Percentiles rank a stretch among this genome's conserved stretches.
These are phyloP conservation scores for Platycercus adscitus DNA, from an alignment of 2,113 vertebrate genomes.

Conservation along the genomic window DNA sequence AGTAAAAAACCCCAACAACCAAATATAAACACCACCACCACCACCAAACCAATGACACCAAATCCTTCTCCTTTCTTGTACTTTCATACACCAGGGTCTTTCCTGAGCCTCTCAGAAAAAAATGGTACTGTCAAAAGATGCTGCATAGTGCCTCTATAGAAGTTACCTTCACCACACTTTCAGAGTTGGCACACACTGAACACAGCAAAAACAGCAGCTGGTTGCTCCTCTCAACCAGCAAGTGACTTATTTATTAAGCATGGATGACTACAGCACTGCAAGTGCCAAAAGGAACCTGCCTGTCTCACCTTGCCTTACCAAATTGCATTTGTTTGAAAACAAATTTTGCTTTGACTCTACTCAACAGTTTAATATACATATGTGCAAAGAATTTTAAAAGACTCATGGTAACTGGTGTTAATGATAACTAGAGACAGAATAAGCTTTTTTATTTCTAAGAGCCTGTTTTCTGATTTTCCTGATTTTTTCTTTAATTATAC, in stretches of 20 bases:
- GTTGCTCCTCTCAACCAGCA: background rate
- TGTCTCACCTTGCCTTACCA: background rate
- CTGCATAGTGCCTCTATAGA: background rate
- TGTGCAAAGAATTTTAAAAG: background rate
- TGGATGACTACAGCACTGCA: background rate
- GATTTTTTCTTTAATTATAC: background rate
- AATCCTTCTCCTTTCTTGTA: background rate
- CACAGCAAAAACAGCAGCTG: background rate
- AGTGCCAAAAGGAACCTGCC: background rate
- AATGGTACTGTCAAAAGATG: background rate
- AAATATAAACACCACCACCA: background rate
- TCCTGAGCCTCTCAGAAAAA: background rate
- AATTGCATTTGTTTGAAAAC: background rate
- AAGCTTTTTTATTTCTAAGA: background rate
- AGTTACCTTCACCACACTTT: background rate
- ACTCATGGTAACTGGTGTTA: background rate
- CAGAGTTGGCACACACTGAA: background rate
- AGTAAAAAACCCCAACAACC: background rate
- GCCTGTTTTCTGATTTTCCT: background rate
- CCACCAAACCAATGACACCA: background rate
- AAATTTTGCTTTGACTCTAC: background rate
- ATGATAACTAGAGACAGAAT: background rate
- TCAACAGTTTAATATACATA: background rate
- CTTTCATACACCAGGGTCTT: background rate
- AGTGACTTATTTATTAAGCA: constrained; percentile 7